Percentiles rank a stretch among this genome's conserved stretches.
These are phyloP conservation scores for Crotophaga sulcirostris DNA, from an alignment of 2,113 vertebrate genomes.

Conservation along the genomic window DNA sequence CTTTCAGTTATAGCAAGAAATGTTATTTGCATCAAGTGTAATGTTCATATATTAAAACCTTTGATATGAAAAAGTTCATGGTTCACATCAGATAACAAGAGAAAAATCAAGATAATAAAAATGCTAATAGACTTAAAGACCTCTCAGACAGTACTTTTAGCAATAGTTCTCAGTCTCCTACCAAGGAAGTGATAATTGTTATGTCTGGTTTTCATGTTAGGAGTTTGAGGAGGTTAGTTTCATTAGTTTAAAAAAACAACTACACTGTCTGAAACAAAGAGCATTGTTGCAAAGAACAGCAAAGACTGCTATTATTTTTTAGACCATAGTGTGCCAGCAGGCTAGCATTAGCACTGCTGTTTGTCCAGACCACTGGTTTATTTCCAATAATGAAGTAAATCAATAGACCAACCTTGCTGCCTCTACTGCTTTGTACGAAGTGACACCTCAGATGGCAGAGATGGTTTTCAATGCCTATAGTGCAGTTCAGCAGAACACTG, in stretches of 20 bases:
- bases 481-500: background rate
- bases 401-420: rapidly evolving
- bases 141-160: background rate
- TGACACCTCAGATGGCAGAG: background rate
- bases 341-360: background rate
- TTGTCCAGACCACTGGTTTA: background rate
- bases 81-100: background rate
- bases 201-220: background rate
- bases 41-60: background rate
- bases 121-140: background rate
- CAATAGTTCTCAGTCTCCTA: background rate
- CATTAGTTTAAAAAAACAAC: background rate
- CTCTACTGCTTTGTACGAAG: background rate
- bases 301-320: background rate
- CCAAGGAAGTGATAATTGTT: background rate
- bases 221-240: background rate
- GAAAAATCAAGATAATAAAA: background rate
- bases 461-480: rapidly evolving
- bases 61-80: background rate
- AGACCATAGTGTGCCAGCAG: background rate
- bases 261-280: background rate
- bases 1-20: background rate
- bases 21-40: background rate
- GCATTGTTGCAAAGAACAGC: background rate
- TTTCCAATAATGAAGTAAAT: background rate